Evolutionary conservation across 1,140 invertebrate species (phyloP), one percentile per base, ranked within the genome.

Genomic region (Euura saliciscinereae): DNA sequence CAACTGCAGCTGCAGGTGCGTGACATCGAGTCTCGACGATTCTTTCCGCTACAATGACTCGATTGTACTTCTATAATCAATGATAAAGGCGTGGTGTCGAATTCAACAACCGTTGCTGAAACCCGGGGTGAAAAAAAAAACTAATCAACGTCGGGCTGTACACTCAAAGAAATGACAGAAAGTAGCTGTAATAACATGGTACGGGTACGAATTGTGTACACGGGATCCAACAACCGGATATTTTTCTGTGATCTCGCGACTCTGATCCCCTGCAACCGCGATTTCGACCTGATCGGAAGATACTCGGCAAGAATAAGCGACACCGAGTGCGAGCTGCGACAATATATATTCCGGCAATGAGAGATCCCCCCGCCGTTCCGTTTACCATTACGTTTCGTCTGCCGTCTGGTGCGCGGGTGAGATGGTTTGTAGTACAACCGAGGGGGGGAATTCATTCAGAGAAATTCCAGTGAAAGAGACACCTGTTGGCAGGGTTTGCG

Each of bases 391-490:
- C 85, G 79, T 88, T 88, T 87, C 83, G 85, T 82, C 80, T 84
- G 79, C 76, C 78, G 83, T 84, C 84, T 83, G 85, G 81, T 83
- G 85, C 83, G 81, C 13, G 51, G 28, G 28, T 28, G 28, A 28
- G 82, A 85, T 82, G 84, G 82, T 81, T 84, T 82, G 82, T 84
- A 84, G 78, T 82, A 83, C 80, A 83, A 79, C 76, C 82, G 78
- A 79, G 81, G 84, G 84, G 84, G 83, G 83, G 82, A 84, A 87
- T 87, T 87, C 86, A 87, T 87, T 88, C 84, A 86, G 86, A 87
- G 86, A 88, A 88, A 87, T 83, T 82, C 78, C 83, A 85, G 85
- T 88, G 85, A 88, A 88, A 87, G 86, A 83, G 86, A 88, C 86
- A 88, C 86, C 86, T 88, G 86, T 88, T 88, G 86, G 83, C 82